Base-by-base conservation (phyloP, 2,888 invertebrate species). In the Dolichomitus sp. region DNA sequence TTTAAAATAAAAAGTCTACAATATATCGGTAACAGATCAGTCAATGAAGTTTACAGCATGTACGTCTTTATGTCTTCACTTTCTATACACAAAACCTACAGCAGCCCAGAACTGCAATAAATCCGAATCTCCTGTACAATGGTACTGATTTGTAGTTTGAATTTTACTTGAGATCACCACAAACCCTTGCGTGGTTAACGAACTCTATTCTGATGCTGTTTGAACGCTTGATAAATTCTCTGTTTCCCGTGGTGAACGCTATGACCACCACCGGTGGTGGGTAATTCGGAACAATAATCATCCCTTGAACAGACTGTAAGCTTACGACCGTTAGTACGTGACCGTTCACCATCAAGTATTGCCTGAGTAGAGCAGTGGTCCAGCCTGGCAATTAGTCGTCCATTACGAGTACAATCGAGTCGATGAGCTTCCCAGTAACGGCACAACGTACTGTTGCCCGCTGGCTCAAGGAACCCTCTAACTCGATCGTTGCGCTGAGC, bases 351-450 rank as follows among this genome's bases (percentile, higher is more conserved):
- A 72, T 70, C 33, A 70, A 50, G 70, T 19, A 14, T 42, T 6
- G 14, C 40, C 27, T 27, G 54, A 48, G 48, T 63, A 66, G 57
- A 70, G 70, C 54, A 66, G 65, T 76, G 80, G 70, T 65, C 65
- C 70, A 66, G 76, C 57, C 70, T 57, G 80, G 75, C 70, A 70
- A 80, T 81, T 81, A 81, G 80, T 76, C 80, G 80, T 65, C 76
- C 76, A 76, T 76, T 81, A 76, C 69, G 57, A 50, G 75, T 57
- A 76, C 76, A 72, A 81, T 76, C 50, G 80, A 76, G 69, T 75
- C 70, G 65, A 81, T 81, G 76, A 69, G 80, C 69, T 57, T 76
- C 65, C 48, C 70, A 45, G 80, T 57, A 61, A 50, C 63, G 48
- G 50, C 54, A 30, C 65, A 30, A 63, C 50, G 42, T 75, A 45